A percentile compares a stretch with the other conserved stretches of the same genome.
Conservation (phyloP, 2,888 invertebrate species). For the Oxytorus armatus region DNA sequence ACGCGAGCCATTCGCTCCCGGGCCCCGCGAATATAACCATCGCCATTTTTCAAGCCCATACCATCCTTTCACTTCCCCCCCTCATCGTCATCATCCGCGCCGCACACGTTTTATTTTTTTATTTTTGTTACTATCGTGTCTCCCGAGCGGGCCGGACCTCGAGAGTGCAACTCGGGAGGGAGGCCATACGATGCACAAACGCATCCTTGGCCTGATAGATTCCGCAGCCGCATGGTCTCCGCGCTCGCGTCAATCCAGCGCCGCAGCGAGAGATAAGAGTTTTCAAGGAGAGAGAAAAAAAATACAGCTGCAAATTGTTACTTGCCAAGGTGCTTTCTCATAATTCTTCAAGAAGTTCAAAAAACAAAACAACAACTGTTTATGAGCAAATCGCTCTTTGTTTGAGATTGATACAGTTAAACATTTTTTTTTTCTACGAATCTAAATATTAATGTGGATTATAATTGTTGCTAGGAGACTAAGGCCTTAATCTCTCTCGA, state of each 20-base stretch:
- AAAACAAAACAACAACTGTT: no score
- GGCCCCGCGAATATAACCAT: slow-evolving; percentile 48
- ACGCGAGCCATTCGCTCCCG: slow-evolving; percentile 72
- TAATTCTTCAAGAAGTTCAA: neutral
- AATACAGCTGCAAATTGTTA: no score
- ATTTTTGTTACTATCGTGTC: slow-evolving; percentile 35
- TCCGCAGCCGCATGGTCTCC: neutral
- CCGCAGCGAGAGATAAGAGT: neutral
- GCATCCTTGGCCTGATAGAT: slow-evolving; percentile 56
- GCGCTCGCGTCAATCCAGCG: neutral
- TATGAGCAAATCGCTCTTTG: no score
- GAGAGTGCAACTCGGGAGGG: slow-evolving; percentile 35
- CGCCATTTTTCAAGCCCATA: slow-evolving; percentile 77
- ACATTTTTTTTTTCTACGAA: neutral
- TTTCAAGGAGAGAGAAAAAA: slow-evolving; percentile 1
- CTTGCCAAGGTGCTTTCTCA: no score
- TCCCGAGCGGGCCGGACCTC: slow-evolving; percentile 48
- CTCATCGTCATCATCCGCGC: neutral
- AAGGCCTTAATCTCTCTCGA: no score
- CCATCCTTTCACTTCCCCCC: slow-evolving; percentile 75
- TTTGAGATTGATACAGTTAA: neutral
- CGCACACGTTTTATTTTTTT: neutral
- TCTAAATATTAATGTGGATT: no score
- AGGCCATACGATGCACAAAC: slow-evolving; percentile 46
- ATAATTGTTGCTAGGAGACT: no score